Percentiles rank a stretch among this genome's conserved stretches.
Conservation (phyloP, 2,888 invertebrate genomes). For the Parascotia fuliginaria region DNA sequence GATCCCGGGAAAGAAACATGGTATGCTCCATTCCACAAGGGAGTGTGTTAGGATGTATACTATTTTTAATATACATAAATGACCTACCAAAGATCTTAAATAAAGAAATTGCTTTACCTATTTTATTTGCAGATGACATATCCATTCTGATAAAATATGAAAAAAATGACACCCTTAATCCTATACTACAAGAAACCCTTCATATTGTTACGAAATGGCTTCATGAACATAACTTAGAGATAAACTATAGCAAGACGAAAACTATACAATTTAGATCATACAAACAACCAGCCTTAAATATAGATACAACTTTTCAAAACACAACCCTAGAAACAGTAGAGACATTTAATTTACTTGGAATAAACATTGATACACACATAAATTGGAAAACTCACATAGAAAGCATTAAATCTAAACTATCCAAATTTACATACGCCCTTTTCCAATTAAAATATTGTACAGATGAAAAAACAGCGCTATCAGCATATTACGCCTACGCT, state of each 20-base stretch:
- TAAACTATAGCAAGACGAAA: not conserved
- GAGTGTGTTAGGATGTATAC: not conserved
- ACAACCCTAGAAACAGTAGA: not conserved
- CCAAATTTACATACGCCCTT: not conserved
- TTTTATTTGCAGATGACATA: not conserved
- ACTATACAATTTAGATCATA: conserved; percentile 1
- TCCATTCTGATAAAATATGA: not conserved
- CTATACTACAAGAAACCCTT: not conserved
- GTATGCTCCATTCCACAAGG: not conserved
- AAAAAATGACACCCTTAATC: not conserved
- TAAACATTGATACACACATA: not conserved
- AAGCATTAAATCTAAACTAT: conserved; percentile 26
- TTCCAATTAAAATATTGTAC: not conserved
- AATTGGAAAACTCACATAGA: conserved; percentile 13
- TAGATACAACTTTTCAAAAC: not conserved
- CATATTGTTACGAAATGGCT: not conserved
- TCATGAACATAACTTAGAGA: not conserved
- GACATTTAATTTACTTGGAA: not conserved
- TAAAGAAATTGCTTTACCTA: not conserved
- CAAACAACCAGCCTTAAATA: not conserved
- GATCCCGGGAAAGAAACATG: not conserved
- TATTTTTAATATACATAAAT: not conserved
- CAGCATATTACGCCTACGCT: not conserved
- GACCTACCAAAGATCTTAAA: not conserved
- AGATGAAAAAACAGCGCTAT: not conserved